phyloP scores from a whole-genome alignment of 2,113 vertebrate genomes.

The Labrus mixtus region DNA sequence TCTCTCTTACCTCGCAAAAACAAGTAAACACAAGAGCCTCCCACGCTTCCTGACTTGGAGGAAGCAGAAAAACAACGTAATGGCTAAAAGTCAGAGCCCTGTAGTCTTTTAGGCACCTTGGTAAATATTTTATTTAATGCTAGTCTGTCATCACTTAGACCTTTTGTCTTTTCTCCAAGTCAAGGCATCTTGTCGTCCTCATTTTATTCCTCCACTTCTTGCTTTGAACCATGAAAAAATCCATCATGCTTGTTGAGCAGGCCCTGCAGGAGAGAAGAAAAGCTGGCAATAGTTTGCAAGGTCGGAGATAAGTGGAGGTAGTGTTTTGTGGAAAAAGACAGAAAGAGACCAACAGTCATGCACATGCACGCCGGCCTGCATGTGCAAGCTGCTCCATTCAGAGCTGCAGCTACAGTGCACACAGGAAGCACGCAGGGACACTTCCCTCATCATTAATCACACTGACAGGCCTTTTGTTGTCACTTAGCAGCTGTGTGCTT shows the following conservation, averaged over 20 bases:
- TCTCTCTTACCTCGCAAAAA: slow-evolving; percentile 25
- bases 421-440: slow-evolving; percentile 68
- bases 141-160: background rate
- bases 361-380: slow-evolving; percentile 11
- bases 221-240: slow-evolving; percentile 29
- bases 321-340: slow-evolving; percentile 62
- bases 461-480: slow-evolving; percentile 83
- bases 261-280: slow-evolving; percentile 36
- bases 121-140: slow-evolving; percentile 30
- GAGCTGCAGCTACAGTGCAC: slow-evolving; percentile 49
- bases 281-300: slow-evolving; percentile 33
- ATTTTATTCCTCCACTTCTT: background rate
- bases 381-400: slow-evolving; percentile 39
- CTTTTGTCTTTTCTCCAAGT: slow-evolving; percentile 27
- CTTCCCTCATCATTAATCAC: slow-evolving; percentile 82
- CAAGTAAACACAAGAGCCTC: slow-evolving; percentile 36
- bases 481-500: slow-evolving; percentile 78
- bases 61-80: slow-evolving; percentile 10
- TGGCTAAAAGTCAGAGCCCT: slow-evolving; percentile 20
- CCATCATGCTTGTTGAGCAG: background rate
- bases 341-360: slow-evolving; percentile 51
- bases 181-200: background rate
- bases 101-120: slow-evolving; percentile 1
- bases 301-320: slow-evolving; percentile 67
- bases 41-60: background rate